Conservation (phyloP, 1,140 invertebrate species). For the Bombus turneri region DNA sequence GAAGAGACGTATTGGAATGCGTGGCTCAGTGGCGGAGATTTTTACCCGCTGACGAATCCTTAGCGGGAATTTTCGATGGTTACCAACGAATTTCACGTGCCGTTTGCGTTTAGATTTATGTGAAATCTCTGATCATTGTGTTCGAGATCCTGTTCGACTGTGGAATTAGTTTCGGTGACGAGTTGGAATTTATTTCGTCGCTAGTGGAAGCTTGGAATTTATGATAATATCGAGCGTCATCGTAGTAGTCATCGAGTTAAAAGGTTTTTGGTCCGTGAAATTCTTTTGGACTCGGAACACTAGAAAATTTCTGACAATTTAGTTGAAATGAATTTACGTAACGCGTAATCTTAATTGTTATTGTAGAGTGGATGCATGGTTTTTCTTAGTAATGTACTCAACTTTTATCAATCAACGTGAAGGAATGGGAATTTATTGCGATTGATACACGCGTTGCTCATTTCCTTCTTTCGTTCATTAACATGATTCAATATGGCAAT, state of each 20-base stretch:
- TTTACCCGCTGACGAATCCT: neutral
- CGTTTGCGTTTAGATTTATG: neutral
- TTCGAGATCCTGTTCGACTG: neutral
- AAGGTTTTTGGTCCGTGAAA: too few species aligned
- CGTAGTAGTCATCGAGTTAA: neutral
- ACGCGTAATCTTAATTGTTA: neutral
- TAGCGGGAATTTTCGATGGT: neutral
- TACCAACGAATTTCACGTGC: neutral
- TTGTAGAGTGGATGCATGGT: too few species aligned
- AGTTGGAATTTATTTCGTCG: neutral
- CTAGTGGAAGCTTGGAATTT: neutral
- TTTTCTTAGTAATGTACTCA: neutral
- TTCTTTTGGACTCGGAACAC: neutral
- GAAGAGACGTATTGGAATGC: neutral
- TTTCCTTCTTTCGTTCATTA: too few species aligned
- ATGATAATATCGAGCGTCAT: neutral
- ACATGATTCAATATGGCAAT: too few species aligned
- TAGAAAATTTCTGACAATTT: neutral
- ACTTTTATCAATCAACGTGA: neutral
- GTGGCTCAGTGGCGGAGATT: neutral
- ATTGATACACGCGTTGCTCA: neutral
- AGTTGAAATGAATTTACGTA: conserved; percentile 1
- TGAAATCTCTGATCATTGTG: neutral
- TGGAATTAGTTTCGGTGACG: neutral
- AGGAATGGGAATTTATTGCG: neutral